A percentile compares a stretch with the other conserved stretches of the same genome.
Evolutionary conservation across 2,888 invertebrate species (phyloP).

Genomic region (Teleogryllus oceanicus): DNA sequence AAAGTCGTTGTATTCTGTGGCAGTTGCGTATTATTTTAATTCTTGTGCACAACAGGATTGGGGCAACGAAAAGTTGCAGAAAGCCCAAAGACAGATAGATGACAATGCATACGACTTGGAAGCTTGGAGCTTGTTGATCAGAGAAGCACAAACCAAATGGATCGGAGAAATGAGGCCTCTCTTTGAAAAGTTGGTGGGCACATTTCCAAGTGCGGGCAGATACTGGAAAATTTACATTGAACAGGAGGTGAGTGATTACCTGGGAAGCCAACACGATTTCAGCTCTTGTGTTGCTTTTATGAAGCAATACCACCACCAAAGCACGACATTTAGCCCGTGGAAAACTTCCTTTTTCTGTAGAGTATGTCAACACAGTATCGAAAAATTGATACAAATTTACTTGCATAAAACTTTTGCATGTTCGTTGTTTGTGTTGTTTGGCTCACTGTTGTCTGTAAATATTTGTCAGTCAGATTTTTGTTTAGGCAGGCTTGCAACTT

Average conservation of each 20-base stretch:
- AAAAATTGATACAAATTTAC: too few relatives aligned
- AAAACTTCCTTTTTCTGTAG: too few relatives aligned
- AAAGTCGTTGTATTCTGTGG: background rate
- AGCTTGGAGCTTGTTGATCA: constrained; percentile 93
- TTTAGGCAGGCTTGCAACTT: too few relatives aligned
- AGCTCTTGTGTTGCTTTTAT: too few relatives aligned
- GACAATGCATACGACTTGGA: constrained; percentile 91
- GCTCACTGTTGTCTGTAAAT: too few relatives aligned
- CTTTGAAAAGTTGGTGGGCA: constrained; percentile 90
- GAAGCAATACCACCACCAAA: too few relatives aligned
- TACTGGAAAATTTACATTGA: constrained; percentile 99
- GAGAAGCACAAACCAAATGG: constrained; percentile 85
- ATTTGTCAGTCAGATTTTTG: too few relatives aligned
- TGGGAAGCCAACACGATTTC: too few relatives aligned
- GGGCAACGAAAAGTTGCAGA: constrained; percentile 79
- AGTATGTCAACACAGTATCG: too few relatives aligned
- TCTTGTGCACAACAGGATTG: constrained; percentile 63
- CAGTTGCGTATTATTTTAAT: background rate
- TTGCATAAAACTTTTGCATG: too few relatives aligned
- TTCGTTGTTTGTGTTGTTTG: too few relatives aligned
- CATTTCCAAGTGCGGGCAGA: constrained; percentile 93
- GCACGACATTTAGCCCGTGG: too few relatives aligned
- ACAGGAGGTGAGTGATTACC: constrained; percentile 71
- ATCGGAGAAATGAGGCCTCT: constrained; percentile 86
- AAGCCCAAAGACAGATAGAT: constrained; percentile 82